A percentile compares a stretch with the other conserved stretches of the same genome.
These are phyloP conservation scores for Lanius ludovicianus DNA, from an alignment of 2,113 vertebrate species.

Conservation along the genomic window DNA sequence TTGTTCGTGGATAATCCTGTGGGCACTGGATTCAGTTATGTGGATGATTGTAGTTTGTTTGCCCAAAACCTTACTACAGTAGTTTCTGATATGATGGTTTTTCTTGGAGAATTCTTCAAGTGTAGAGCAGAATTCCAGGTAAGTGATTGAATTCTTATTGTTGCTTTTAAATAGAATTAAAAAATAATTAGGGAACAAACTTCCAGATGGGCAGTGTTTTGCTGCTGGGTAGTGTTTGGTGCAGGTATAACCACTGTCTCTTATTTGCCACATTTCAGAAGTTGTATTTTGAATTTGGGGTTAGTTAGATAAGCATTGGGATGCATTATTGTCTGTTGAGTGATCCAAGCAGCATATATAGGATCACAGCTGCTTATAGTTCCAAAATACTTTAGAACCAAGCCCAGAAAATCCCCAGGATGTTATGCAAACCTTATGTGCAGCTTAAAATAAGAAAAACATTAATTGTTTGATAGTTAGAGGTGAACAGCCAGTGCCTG, in stretches of 20 bases:
- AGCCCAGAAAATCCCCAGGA: not conserved
- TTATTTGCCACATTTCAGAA: not conserved
- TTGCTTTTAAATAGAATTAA: not conserved
- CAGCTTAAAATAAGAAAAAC: not conserved
- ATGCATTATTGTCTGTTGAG: not conserved
- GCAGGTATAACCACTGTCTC: not conserved
- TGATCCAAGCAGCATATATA: rapidly evolving
- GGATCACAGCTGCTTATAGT: not conserved
- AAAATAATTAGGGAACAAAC: not conserved
- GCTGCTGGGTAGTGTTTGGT: not conserved
- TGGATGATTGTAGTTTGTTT: constrained; percentile 71
- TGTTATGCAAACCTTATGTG: not conserved
- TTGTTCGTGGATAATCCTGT: constrained; percentile 97
- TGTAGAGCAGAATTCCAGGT: constrained; percentile 85
- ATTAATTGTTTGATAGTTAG: not conserved
- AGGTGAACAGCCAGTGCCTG: not conserved
- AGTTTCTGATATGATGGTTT: constrained; percentile 89
- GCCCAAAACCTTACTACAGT: constrained; percentile 83
- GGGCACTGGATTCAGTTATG: constrained; percentile 92
- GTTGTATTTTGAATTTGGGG: not conserved
- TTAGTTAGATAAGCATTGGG: not conserved
- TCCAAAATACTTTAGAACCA: not conserved
- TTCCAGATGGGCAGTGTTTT: not conserved
- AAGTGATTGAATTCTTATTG: not conserved
- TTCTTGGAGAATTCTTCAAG: constrained; percentile 85